Percentiles rank a stretch among this genome's conserved stretches.
These are phyloP conservation scores for Drosophila subpulchrella DNA, from an alignment of 1,140 invertebrate species.

Conservation along the genomic window DNA sequence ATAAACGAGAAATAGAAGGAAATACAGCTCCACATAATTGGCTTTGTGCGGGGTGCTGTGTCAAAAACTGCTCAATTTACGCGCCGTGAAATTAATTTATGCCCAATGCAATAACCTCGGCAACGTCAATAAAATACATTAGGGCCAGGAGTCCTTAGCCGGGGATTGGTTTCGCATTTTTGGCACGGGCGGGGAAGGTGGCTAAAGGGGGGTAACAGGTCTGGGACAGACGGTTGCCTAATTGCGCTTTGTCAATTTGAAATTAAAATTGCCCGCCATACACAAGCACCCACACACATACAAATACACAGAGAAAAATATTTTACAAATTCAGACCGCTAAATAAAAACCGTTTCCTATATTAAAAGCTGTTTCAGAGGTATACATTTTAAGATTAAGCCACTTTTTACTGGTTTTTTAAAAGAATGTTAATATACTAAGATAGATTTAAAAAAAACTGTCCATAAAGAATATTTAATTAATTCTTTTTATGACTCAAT, in stretches of 20 bases:
- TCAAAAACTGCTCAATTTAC: conserved; percentile 84
- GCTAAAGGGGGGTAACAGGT: background rate
- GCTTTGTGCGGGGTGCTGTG: conserved; percentile 59
- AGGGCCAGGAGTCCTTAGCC: conserved; percentile 41
- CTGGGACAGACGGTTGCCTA: conserved; percentile 51
- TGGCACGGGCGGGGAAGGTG: background rate
- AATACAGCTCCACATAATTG: conserved; percentile 73
- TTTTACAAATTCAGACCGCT: background rate
- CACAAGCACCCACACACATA: conserved; percentile 17
- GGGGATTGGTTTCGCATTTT: conserved; percentile 13
- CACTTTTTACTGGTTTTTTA: too few relatives aligned
- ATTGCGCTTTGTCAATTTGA: conserved; percentile 79
- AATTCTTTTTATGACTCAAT: too few relatives aligned
- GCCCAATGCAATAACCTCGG: conserved; percentile 84
- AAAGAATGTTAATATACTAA: background rate
- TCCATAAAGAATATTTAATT: too few relatives aligned
- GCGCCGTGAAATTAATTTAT: conserved; percentile 84
- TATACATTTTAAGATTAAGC: too few relatives aligned
- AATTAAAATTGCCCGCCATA: conserved; percentile 69
- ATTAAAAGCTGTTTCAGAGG: too few relatives aligned
- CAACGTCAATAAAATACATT: conserved; percentile 84
- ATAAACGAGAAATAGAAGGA: conserved; percentile 34
- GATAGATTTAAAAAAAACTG: background rate
- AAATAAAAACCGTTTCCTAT: too few relatives aligned
- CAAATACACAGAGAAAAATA: background rate